phyloP scores from a whole-genome alignment of 2,888 invertebrate genomes.

The Leptogaster cylindrica region DNA sequence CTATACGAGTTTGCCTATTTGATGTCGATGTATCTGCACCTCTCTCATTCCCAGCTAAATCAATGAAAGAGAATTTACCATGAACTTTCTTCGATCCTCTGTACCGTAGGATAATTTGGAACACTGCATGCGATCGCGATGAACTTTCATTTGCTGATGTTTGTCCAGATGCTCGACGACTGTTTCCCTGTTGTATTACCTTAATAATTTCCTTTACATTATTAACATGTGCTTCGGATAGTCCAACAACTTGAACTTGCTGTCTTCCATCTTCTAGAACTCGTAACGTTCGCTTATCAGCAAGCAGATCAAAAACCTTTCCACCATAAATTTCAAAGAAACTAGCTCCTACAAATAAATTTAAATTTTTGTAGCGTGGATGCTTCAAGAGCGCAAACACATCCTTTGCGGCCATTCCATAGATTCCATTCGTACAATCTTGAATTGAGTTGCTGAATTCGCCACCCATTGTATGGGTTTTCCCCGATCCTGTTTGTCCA shows the following conservation, averaged over 20 bases:
- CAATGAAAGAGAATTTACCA: constrained; percentile 99
- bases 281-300: constrained; percentile 91
- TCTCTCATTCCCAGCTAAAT: constrained; percentile 96
- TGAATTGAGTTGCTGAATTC: constrained; percentile 93
- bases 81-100: constrained; percentile 82
- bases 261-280: constrained; percentile 98
- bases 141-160: constrained; percentile 98
- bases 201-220: constrained; percentile 92
- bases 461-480: constrained; percentile 99
- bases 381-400: constrained; percentile 85
- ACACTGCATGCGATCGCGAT: constrained; percentile 98
- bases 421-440: constrained; percentile 96
- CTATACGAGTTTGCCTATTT: constrained; percentile 85
- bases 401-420: constrained; percentile 95
- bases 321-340: constrained; percentile 99
- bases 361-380: constrained; percentile 81
- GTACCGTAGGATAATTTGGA: constrained; percentile 90
- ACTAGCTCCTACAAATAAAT: constrained; percentile 89
- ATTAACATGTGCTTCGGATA: constrained; percentile 92
- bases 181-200: constrained; percentile 89
- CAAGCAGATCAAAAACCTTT: constrained; percentile 89
- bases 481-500: constrained; percentile 97
- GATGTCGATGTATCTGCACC: constrained; percentile 98
- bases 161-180: constrained; percentile 91
- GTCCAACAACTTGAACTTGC: constrained; percentile 95